phyloP scores from a whole-genome alignment of 2,113 vertebrate species.

The Ranitomeya imitator region DNA sequence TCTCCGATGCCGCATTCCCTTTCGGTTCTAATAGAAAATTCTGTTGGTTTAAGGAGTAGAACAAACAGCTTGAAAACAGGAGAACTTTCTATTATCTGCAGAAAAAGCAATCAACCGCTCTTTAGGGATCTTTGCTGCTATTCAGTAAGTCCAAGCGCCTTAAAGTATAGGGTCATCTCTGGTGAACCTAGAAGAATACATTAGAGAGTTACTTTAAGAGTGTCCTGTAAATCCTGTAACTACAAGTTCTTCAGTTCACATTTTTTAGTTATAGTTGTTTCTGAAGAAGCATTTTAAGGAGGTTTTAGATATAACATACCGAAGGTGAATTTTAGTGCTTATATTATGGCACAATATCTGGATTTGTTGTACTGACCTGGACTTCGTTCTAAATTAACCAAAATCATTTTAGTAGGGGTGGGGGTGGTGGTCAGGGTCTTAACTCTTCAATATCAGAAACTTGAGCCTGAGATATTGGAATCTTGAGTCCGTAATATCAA shows the following conservation, averaged over 20 bases:
- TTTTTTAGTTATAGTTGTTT: background rate
- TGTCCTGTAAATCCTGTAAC: background rate
- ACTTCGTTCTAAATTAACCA: too few species aligned
- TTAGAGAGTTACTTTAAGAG: background rate
- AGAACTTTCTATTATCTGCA: conserved; percentile 82
- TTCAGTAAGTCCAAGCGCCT: conserved; percentile 72
- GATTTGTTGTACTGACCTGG: too few species aligned
- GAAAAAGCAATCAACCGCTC: conserved; percentile 79
- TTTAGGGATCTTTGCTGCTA: conserved; percentile 69
- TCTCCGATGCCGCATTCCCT: conserved; percentile 68
- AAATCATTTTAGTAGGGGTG: too few species aligned
- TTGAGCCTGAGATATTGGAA: too few species aligned
- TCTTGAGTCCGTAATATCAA: too few species aligned
- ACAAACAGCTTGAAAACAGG: conserved; percentile 88
- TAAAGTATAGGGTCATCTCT: conserved; percentile 61
- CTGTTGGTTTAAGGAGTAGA: conserved; percentile 84
- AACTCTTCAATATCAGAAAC: too few species aligned
- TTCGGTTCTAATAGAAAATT: conserved; percentile 74
- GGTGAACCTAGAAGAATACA: conserved; percentile 9
- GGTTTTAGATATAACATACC: too few species aligned
- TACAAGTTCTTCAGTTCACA: background rate
- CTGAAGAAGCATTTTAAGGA: background rate
- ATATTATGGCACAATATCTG: too few species aligned
- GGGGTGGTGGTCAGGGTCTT: too few species aligned
- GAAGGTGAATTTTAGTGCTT: background rate